Conservation (phyloP, 2,888 invertebrate genomes). For the Chorisops tibialis region DNA sequence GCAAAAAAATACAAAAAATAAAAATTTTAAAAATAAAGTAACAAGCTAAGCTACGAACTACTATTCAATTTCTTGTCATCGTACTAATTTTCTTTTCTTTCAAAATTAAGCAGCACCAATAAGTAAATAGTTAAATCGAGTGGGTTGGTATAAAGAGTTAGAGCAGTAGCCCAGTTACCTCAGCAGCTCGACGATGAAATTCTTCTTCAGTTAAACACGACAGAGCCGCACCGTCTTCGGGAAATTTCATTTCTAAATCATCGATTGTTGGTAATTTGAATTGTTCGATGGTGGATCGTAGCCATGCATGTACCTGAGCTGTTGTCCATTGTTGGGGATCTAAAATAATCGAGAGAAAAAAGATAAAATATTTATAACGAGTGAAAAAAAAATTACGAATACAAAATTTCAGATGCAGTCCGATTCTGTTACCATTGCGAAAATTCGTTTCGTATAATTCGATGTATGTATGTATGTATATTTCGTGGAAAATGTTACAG, state of each 20-base stretch:
- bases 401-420: too few species aligned
- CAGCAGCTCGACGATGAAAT: slow-evolving; percentile 76
- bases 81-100: not conserved
- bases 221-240: slow-evolving; percentile 74
- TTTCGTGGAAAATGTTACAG: too few species aligned
- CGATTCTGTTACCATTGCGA: too few species aligned
- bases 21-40: not conserved
- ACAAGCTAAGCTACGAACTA: not conserved
- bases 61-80: too few species aligned
- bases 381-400: too few species aligned
- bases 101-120: not conserved
- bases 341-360: slow-evolving; percentile 47
- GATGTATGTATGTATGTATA: too few species aligned
- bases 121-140: not conserved
- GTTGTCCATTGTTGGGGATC: slow-evolving; percentile 87
- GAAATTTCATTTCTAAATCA: slow-evolving; percentile 72
- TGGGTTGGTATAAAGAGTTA: slow-evolving; percentile 9
- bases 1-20: too few species aligned
- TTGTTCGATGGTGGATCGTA: slow-evolving; percentile 81
- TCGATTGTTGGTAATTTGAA: slow-evolving; percentile 71
- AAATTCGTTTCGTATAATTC: too few species aligned
- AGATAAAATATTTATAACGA: too few species aligned
- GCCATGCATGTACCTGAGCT: slow-evolving; percentile 83
- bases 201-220: slow-evolving; percentile 79
- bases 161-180: slow-evolving; percentile 57